Evolutionary conservation across 2,888 invertebrate genomes (phyloP).

Genomic region (Hydroisotoma schaefferi): DNA sequence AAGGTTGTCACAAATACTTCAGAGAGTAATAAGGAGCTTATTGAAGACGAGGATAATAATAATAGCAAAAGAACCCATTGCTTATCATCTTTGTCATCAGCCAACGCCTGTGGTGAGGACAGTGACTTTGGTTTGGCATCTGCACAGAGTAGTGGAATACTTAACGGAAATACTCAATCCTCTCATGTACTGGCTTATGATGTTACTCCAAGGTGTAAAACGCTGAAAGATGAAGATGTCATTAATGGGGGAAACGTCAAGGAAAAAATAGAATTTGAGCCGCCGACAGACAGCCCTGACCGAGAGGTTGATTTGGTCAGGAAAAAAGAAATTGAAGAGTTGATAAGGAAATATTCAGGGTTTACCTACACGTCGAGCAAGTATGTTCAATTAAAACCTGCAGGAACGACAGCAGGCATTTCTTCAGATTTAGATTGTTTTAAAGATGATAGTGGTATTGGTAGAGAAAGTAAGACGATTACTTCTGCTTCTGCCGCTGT

Average conservation of each 20-base stretch:
- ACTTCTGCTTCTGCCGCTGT: neutral
- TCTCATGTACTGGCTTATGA: constrained; percentile 48
- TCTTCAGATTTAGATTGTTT: constrained; percentile 45
- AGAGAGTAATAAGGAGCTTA: constrained; percentile 8
- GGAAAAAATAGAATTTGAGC: constrained; percentile 19
- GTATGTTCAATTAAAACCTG: constrained; percentile 41
- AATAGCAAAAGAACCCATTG: constrained; percentile 19
- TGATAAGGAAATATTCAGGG: constrained; percentile 78
- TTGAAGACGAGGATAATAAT: constrained; percentile 47
- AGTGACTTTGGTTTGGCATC: neutral
- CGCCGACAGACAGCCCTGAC: constrained; percentile 54
- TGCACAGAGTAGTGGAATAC: constrained; percentile 1
- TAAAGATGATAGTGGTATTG: constrained; percentile 14
- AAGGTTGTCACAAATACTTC: constrained; percentile 2
- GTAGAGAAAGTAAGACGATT: neutral
- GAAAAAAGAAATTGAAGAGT: constrained; percentile 76
- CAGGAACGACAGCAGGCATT: constrained; percentile 36
- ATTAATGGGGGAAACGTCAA: constrained; percentile 22
- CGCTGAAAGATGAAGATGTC: constrained; percentile 43
- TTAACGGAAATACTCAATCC: constrained; percentile 24
- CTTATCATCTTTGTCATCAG: neutral
- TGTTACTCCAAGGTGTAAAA: constrained; percentile 38
- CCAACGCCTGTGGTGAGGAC: neutral
- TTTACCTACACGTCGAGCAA: constrained; percentile 59
- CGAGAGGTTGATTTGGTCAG: constrained; percentile 65